Conservation (phyloP, 2,113 vertebrate genomes). For the Danionella cerebrum region DNA sequence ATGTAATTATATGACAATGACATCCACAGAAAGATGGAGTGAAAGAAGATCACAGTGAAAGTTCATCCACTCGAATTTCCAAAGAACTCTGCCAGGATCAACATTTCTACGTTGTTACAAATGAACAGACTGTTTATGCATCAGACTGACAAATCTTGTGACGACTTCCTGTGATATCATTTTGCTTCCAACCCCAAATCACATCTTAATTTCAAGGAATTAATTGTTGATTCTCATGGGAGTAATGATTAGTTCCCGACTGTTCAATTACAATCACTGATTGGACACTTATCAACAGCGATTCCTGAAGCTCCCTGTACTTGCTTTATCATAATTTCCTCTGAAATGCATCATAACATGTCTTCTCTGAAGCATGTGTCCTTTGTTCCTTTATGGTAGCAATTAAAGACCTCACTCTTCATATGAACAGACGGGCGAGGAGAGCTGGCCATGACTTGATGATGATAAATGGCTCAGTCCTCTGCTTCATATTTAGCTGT, state of each 20-base stretch:
- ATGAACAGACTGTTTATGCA: not conserved
- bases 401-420: constrained; percentile 1
- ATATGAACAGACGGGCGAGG: not conserved
- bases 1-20: not conserved
- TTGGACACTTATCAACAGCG: not conserved
- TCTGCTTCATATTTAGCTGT: constrained; percentile 31
- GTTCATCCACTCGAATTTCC: not conserved
- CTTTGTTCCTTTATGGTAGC: constrained; percentile 11
- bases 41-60: not conserved
- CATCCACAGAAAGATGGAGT: constrained; percentile 8
- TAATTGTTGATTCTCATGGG: not conserved
- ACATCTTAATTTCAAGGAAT: not conserved
- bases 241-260: not conserved
- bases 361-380: not conserved
- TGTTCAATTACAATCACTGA: not conserved
- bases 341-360: not conserved
- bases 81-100: not conserved
- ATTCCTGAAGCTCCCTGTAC: not conserved
- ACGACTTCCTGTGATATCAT: not conserved
- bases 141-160: not conserved
- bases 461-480: constrained; percentile 32
- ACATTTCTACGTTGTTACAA: not conserved
- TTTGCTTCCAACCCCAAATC: not conserved
- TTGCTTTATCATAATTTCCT: not conserved
- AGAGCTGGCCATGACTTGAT: constrained; percentile 4